Base-by-base conservation (phyloP, 2,113 vertebrate genomes). In the Malurus cyaneus region DNA sequence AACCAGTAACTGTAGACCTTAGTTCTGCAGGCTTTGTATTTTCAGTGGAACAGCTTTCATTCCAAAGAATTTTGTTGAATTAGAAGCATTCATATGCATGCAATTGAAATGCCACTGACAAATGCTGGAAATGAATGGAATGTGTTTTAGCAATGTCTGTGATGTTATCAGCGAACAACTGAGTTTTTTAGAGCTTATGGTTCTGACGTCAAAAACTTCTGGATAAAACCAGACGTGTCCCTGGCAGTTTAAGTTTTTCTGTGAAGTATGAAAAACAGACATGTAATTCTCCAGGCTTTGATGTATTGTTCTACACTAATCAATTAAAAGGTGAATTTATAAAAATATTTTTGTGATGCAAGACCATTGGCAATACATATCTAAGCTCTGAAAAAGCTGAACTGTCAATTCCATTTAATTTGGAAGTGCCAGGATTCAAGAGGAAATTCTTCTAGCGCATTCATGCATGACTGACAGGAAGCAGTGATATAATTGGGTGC, bases 31-130 rank as follows among this genome's bases (percentile, higher is more conserved):
- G 36, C 9, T 67, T 60, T 8, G 0, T 36, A 19, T 79, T 87
- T 47, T 12, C 24, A 59, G 31, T 47, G 16, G 21, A 87, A 86
- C 24, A 59, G 42, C 19, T 86, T 86, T 57, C 19, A 80, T 84
- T 93, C 60, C 65, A 67, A 42, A 46, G 46, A 85, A 73, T 93
- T 80, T 89, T 62, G 61, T 73, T 42, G 42, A 44, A 93, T 66
- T 91, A 85, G 44, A 85, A 86, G 21, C 39, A 70, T 10, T 50
- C 3, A 20, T 19, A 59, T 29, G 11, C 65, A 23, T 60, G n/a
- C 52, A 44, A 47, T 20, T 56, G 83, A 91, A 92, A 89, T 80
- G 57, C 29, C 61, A 42, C 42, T 71, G 78, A 67, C 18, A 85
- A 80, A 80, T 49, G 36, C 54, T 81, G 61, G 67, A 89, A 80